phyloP scores from a whole-genome alignment of 2,888 invertebrate genomes.

The Priocnemis perturbator region DNA sequence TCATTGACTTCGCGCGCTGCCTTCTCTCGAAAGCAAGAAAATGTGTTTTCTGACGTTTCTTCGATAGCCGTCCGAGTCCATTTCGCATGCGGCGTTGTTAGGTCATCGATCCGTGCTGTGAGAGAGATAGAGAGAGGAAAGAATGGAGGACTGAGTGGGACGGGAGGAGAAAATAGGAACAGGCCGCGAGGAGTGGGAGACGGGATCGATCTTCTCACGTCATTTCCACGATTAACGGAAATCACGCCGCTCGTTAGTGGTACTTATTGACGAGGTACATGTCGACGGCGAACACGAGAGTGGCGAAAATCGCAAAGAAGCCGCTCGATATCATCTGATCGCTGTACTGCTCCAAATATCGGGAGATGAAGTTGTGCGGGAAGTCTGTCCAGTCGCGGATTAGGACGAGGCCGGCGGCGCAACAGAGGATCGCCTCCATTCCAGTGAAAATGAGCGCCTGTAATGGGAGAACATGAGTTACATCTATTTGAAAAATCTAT shows the following conservation, averaged over 20 bases:
- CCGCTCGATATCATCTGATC: conserved; percentile 81
- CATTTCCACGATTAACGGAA: neutral
- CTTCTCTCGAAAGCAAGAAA: neutral
- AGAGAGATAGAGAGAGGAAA: too few relatives aligned
- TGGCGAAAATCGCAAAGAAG: conserved; percentile 80
- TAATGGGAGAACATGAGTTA: conserved; percentile 26
- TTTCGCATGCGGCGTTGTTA: too few relatives aligned
- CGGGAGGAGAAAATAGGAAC: neutral
- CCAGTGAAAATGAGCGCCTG: conserved; percentile 79
- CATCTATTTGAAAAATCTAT: neutral
- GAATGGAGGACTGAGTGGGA: neutral
- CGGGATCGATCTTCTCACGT: neutral
- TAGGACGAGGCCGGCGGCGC: conserved; percentile 81
- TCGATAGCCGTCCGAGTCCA: too few relatives aligned
- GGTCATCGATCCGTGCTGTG: too few relatives aligned
- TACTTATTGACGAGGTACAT: conserved; percentile 77
- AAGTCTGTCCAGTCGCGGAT: conserved; percentile 73
- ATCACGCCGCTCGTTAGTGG: conserved; percentile 31
- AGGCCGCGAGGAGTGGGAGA: neutral
- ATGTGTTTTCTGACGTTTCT: conserved; percentile 1
- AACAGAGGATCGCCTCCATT: conserved; percentile 79
- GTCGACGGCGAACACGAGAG: conserved; percentile 80
- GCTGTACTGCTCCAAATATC: conserved; percentile 78
- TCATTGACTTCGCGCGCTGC: neutral
- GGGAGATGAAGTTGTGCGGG: conserved; percentile 75